A percentile compares a stretch with the other conserved stretches of the same genome.
phyloP scores from a whole-genome alignment of 53 echinoderm and acorn worm genomes.

The Holothuria leucospilota region DNA sequence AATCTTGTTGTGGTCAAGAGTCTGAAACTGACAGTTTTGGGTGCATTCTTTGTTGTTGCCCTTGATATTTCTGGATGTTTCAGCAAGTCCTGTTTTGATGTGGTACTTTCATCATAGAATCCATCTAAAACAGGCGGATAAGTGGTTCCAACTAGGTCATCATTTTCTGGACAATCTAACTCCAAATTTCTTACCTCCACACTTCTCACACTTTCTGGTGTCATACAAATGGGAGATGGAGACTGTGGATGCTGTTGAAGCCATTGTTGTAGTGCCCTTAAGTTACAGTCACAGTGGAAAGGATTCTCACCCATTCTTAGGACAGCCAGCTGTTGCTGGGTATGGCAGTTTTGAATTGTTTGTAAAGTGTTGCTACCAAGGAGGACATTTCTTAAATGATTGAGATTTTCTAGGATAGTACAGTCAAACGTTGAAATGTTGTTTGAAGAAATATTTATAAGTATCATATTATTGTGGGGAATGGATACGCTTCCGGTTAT shows the following conservation, averaged over 20 bases:
- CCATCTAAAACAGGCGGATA: too few species aligned
- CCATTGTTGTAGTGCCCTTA: slow-evolving; percentile 10
- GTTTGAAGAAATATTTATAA: slow-evolving; percentile 9
- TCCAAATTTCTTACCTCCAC: not conserved
- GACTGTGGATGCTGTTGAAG: not conserved
- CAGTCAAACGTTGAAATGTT: not conserved
- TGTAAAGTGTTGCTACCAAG: slow-evolving; percentile 24
- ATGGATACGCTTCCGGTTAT: not conserved
- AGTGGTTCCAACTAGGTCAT: not conserved
- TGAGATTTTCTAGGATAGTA: not conserved
- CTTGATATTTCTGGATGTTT: too few species aligned
- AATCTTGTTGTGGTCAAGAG: too few species aligned
- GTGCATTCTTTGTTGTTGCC: too few species aligned
- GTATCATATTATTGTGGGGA: not conserved
- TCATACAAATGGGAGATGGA: not conserved
- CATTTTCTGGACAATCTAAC: slow-evolving; percentile 4
- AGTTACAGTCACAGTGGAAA: slow-evolving; percentile 37
- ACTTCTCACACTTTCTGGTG: not conserved
- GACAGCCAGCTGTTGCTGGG: not conserved
- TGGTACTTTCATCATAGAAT: too few species aligned
- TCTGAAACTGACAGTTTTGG: too few species aligned
- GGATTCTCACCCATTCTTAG: slow-evolving; percentile 31
- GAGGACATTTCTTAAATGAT: not conserved
- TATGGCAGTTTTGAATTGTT: not conserved
- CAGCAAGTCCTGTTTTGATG: too few species aligned